Evolutionary conservation across 2,113 vertebrate genomes (phyloP), one percentile per base, ranked within the genome.

Genomic region (Notiomystis cincta): DNA sequence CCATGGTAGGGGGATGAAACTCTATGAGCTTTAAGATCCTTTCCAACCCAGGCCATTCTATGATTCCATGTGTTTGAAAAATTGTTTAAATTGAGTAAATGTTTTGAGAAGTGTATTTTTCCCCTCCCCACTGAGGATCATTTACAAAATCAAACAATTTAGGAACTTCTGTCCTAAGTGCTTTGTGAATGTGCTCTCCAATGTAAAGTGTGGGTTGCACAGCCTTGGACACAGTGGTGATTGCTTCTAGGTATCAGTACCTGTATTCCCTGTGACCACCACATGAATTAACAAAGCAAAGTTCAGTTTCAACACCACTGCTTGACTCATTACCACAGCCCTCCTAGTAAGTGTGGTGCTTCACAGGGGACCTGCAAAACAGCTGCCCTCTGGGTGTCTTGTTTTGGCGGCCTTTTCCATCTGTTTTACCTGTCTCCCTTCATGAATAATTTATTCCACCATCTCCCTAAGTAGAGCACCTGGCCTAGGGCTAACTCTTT

Each of bases 381-480:
- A 98, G 97, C 97, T 98, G 98, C 94, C 96, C 90, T 96, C 67
- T 42, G 90, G 96, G 96, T 97, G 97, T 98, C 98, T 98, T 97
- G 89, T 90, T 98, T 98, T 98, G 98, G 97, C 42, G 62, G 95
- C 97, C 98, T 98, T 98, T 98, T 97, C 98, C 98, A 98, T 98
- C 98, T 98, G 98, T 97, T 98, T 98, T 98, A 98, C 98, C 98
- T 98, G 98, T 95, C 97, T 98, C 96, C 94, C 90, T 92, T 95
- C 95, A 97, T 99, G 97, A 98, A 99, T 99, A 98, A 99, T 99
- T 98, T 97, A 99, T 97, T 94, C 98, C 90, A 81, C 98, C 98
- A 98, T 98, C 98, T 98, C 98, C 97, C 98, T 98, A 97, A 98
- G 98, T 95, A 97, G 95, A 98, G 96, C 98, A 98, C 97, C 98